phyloP scores from a whole-genome alignment of 1,140 invertebrate genomes.

The Ditylenchus dipsaci region DNA sequence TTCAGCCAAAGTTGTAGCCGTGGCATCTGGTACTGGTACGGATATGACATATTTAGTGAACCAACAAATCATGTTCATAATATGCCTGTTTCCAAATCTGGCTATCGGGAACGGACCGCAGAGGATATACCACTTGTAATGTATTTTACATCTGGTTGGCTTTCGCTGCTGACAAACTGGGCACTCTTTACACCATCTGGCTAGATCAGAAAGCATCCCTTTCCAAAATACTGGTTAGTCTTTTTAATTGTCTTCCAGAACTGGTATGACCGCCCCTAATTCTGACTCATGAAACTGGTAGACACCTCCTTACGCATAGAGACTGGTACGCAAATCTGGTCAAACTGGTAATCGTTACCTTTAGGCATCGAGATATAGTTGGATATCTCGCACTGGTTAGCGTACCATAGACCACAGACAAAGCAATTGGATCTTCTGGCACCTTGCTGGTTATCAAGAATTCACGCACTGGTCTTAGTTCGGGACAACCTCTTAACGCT shows the following conservation, averaged over 20 bases:
- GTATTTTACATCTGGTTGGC: neutral
- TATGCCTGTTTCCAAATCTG: conserved; percentile 2
- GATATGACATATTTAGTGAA: conserved; percentile 19
- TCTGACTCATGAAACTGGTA: too few species aligned
- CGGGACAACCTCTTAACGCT: too few species aligned
- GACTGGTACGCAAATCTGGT: too few species aligned
- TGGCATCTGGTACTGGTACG: conserved; percentile 7
- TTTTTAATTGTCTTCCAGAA: conserved; percentile 7
- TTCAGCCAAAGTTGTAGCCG: neutral
- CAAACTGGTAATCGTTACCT: too few species aligned
- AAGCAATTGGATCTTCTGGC: too few species aligned
- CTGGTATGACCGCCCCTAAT: conserved; percentile 16
- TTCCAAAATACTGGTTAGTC: conserved; percentile 9
- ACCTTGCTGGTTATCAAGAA: too few species aligned
- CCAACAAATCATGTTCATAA: conserved; percentile 22
- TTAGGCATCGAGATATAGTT: too few species aligned
- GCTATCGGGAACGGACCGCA: conserved; percentile 10
- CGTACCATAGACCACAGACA: too few species aligned
- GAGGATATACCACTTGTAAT: neutral
- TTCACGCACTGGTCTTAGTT: too few species aligned
- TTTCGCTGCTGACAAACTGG: conserved; percentile 3
- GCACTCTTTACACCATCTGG: conserved; percentile 3
- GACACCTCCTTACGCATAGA: too few species aligned
- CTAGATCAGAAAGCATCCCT: neutral
- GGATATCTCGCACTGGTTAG: too few species aligned